Evolutionary conservation across 2,888 invertebrate genomes (phyloP).

Genomic region (Neoascia interrupta): DNA sequence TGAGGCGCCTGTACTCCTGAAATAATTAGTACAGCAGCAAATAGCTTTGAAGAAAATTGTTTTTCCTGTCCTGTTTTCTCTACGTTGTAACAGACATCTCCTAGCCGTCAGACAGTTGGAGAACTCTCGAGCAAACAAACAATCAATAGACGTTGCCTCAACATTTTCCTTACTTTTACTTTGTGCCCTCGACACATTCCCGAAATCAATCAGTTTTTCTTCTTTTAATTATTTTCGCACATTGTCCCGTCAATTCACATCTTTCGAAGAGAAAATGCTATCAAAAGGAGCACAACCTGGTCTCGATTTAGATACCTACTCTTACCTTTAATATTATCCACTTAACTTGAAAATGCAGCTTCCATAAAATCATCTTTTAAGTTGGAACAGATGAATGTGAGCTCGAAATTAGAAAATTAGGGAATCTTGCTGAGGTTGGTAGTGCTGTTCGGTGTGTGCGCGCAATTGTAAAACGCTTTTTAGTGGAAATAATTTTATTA

Average conservation of each 20-base stretch:
- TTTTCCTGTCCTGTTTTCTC: slow-evolving; percentile 7
- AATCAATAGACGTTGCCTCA: too few relatives aligned
- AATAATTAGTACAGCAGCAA: slow-evolving; percentile 26
- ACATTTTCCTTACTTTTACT: slow-evolving; percentile 13
- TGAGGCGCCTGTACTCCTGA: slow-evolving; percentile 44
- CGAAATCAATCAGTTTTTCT: slow-evolving; percentile 49
- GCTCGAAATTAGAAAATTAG: background rate
- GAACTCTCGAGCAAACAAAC: slow-evolving; percentile 51
- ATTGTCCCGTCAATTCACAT: slow-evolving; percentile 44
- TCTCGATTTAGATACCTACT: too few relatives aligned
- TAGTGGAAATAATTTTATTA: background rate
- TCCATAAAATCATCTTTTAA: background rate
- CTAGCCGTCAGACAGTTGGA: slow-evolving; percentile 28
- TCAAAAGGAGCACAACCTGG: slow-evolving; percentile 27
- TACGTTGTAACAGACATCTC: slow-evolving; percentile 24
- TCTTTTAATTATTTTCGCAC: slow-evolving; percentile 58
- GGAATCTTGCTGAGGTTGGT: background rate
- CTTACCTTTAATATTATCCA: too few relatives aligned
- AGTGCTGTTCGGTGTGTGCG: background rate
- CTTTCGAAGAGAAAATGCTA: too few relatives aligned
- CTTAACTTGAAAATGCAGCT: slow-evolving; percentile 41
- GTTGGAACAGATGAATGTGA: background rate
- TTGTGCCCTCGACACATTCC: slow-evolving; percentile 1
- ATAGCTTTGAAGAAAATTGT: slow-evolving; percentile 44
- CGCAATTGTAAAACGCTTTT: background rate